phyloP scores from a whole-genome alignment of 2,113 vertebrate genomes.

The Neoarius graeffei region DNA sequence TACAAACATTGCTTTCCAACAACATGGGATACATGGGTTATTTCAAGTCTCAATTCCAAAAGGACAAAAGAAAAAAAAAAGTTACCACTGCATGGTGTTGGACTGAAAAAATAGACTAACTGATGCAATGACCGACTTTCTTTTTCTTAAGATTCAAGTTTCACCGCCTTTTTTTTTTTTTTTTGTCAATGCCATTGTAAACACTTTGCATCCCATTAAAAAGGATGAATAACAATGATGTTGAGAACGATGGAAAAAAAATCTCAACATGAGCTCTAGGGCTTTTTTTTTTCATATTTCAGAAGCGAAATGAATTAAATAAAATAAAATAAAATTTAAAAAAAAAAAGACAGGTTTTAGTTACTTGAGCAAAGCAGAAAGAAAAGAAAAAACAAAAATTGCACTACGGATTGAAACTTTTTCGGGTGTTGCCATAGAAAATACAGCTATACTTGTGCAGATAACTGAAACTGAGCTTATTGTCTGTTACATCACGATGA shows the following conservation, averaged over 20 bases:
- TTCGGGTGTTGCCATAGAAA: constrained; percentile 49
- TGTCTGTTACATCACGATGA: constrained; percentile 52
- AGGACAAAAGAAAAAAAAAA: constrained; percentile 48
- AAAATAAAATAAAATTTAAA: constrained; percentile 58
- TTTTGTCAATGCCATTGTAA: constrained; percentile 73
- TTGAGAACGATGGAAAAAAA: constrained; percentile 61
- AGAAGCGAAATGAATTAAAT: constrained; percentile 58
- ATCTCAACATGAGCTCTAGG: constrained; percentile 64
- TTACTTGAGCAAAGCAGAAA: constrained; percentile 61
- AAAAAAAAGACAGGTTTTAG: constrained; percentile 53
- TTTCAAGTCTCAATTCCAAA: constrained; percentile 82
- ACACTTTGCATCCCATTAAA: constrained; percentile 72
- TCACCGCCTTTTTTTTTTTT: constrained; percentile 65
- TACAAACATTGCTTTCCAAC: constrained; percentile 78
- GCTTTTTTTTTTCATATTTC: constrained; percentile 55
- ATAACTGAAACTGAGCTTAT: constrained; percentile 54
- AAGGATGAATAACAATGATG: constrained; percentile 68
- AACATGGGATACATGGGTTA: constrained; percentile 73
- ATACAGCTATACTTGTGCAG: constrained; percentile 59
- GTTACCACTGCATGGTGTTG: constrained; percentile 63
- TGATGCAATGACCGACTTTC: constrained; percentile 68
- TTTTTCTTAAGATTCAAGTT: constrained; percentile 78
- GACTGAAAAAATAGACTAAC: constrained; percentile 56
- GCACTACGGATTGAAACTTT: constrained; percentile 53
- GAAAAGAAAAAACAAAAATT: constrained; percentile 52